Base-by-base conservation (phyloP, 64 coral and sea anemone genomes). In the Porites australiensis region DNA sequence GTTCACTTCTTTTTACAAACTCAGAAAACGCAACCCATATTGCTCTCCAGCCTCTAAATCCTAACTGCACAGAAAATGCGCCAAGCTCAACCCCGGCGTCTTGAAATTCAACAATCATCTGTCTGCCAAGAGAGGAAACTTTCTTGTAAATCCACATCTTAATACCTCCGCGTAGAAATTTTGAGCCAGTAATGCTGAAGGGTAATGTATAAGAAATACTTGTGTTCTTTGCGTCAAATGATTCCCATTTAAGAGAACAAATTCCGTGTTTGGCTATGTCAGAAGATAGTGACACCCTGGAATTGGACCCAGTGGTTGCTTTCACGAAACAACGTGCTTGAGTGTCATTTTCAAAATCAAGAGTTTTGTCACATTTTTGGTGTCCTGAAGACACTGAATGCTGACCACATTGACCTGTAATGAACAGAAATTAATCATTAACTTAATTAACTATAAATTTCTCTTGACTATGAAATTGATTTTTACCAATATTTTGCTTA, bases 131-230 rank as follows among this genome's bases (percentile, higher is more conserved):
- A 8, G 48, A 8, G 2, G 10, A 4, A 8, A 18, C 48, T 13
- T 88, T 70, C 18, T 88, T 71, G 57, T 88, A 88, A 54, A 88
- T 75, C 57, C 86, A 88, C 37, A 88, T 75, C 19, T 88, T 88
- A 16, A 88, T 27, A 15, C 86, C 86, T 88, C 86, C 86, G 4
- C 44, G 4, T 3, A 8, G 8, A 2, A 74, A 13, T 1, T 14
- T 1, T 4, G 11, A 5, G 2, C 44, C 44, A 1, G 11, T 49
- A 3, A 74, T 74, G 23, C 3, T 11, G 15, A 44, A 37, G 13
- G 72, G 49, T 74, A 13, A 8, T 72, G 5, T 37, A 44, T 74
- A 74, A 3, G 12, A 48, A 48, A 74, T 10, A 4, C 3, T 27
- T 18, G 72, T 15, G 46, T 10, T 48, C 2, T 13, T 44, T 14